These are phyloP conservation scores for Cyprinella venusta DNA, from an alignment of 2,797 vertebrate species.

Conservation along the genomic window DNA sequence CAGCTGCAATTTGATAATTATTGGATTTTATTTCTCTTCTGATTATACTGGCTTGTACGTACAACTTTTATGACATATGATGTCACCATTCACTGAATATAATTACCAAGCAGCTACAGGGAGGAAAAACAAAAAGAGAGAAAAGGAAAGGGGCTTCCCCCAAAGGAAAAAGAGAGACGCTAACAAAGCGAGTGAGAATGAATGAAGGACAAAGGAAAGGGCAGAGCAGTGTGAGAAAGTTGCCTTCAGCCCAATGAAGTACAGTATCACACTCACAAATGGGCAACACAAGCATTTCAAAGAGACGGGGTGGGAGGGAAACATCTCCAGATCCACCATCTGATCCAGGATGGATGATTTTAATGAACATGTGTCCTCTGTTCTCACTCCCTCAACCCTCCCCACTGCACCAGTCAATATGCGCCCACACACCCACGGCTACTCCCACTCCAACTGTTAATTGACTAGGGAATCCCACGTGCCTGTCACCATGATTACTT, in stretches of 20 bases:
- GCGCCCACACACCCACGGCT: slow-evolving; percentile 34
- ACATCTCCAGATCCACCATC: slow-evolving; percentile 20
- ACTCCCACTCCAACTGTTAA: slow-evolving; percentile 64
- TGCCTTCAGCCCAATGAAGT: slow-evolving; percentile 26
- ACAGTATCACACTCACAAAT: slow-evolving; percentile 35
- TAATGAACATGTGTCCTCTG: slow-evolving; percentile 75
- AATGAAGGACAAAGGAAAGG: slow-evolving; percentile 37
- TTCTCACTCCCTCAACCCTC: slow-evolving; percentile 69
- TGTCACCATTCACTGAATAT: background rate
- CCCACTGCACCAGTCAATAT: slow-evolving; percentile 61
- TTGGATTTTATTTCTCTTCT: background rate
- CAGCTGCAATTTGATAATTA: background rate
- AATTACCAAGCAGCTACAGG: background rate
- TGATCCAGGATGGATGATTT: slow-evolving; percentile 64
- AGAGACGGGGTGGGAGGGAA: background rate
- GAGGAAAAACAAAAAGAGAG: slow-evolving; percentile 18
- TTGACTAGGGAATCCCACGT: slow-evolving; percentile 64
- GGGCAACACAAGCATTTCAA: slow-evolving; percentile 34
- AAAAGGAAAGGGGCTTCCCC: slow-evolving; percentile 6
- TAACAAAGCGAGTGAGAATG: slow-evolving; percentile 9
- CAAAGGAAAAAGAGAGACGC: background rate
- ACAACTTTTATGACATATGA: background rate
- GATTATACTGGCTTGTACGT: background rate
- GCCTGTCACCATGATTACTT: slow-evolving; percentile 52
- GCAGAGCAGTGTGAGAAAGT: slow-evolving; percentile 42